Evolutionary conservation across 1,140 invertebrate species (phyloP), one percentile per base, ranked within the genome.

Genomic region (Platyura marginata): DNA sequence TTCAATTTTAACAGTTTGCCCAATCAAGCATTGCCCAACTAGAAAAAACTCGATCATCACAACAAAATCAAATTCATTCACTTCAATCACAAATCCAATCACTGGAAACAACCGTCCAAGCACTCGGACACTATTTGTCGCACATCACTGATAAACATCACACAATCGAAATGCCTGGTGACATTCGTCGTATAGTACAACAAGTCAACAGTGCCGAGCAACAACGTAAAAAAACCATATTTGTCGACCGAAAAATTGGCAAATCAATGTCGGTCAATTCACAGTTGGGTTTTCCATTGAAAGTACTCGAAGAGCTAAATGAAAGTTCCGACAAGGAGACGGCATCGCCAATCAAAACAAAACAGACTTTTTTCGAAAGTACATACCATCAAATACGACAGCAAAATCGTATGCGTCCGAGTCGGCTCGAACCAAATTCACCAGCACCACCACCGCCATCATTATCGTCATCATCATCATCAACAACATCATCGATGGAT

Each of bases 61-160:
- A 77, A 45, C 69, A 76, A 49, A 53, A 68, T 0, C 65, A 65
- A 44, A 57, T 75, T 10, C 69, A 74, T 25, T 64, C 68, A 41
- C 49, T 78, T 3, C 76, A 79, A 48, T 68, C 70, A 18, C 71
- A 78, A 44, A 72, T 73, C 43, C 69, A 75, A 25, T 68, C 68
- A 16, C 48, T 78, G 19, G 75, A 79, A 51, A 66, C 76, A 1
- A 77, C 74, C 1, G 68, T 80, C 2, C 48, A 60, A 0, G 70
- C 70, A 1, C 55, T 80, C 2, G 76, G 74, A 1, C 63, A 64
- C 2, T 80, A 74, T 44, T 64, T 80, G 21, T 67, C 71, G 29
- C 67, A 67, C 36, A 46, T 79, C 39, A 63, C 68, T 1, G 75
- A 78, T 23, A 64, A 51, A 32, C 56, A 58, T 48, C 57, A 66